Evolutionary conservation across 2,113 vertebrate genomes (phyloP).

Genomic region (Excalfactoria chinensis): DNA sequence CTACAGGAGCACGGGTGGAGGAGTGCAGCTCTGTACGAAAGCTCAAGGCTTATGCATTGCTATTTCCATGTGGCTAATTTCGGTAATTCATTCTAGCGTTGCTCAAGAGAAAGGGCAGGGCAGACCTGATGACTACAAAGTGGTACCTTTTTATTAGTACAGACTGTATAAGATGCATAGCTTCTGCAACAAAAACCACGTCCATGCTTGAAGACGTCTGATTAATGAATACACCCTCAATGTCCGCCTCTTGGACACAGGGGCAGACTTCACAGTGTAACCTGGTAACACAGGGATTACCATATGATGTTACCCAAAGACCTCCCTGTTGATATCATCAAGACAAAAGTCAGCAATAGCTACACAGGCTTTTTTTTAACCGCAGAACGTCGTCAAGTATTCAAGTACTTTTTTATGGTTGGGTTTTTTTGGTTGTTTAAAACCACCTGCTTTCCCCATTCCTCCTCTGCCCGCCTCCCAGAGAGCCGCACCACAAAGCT

Average conservation of each 20-base stretch:
- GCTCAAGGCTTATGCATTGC: background rate
- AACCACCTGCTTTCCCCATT: background rate
- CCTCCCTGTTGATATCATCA: background rate
- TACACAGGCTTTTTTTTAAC: background rate
- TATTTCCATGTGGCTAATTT: background rate
- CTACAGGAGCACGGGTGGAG: fast-evolving
- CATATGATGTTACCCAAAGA: background rate
- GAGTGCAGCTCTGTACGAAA: background rate
- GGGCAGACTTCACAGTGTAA: slow-evolving; percentile 79
- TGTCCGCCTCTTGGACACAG: slow-evolving; percentile 48
- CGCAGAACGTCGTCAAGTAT: slow-evolving; percentile 59
- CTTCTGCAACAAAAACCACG: slow-evolving; percentile 62
- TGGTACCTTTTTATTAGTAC: slow-evolving; percentile 75
- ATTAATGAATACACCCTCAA: slow-evolving; percentile 38
- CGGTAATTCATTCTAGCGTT: background rate
- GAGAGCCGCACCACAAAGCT: background rate
- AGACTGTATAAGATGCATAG: slow-evolving; percentile 79
- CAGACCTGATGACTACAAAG: slow-evolving; percentile 26
- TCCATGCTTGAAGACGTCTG: slow-evolving; percentile 58
- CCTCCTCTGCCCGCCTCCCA: background rate
- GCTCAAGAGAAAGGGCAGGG: background rate
- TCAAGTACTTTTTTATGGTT: background rate
- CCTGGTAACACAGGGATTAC: background rate
- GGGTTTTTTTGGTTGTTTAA: slow-evolving; percentile 38
- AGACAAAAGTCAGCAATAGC: background rate